phyloP scores from a whole-genome alignment of 2,113 vertebrate genomes.

The Pituophis catenifer region DNA sequence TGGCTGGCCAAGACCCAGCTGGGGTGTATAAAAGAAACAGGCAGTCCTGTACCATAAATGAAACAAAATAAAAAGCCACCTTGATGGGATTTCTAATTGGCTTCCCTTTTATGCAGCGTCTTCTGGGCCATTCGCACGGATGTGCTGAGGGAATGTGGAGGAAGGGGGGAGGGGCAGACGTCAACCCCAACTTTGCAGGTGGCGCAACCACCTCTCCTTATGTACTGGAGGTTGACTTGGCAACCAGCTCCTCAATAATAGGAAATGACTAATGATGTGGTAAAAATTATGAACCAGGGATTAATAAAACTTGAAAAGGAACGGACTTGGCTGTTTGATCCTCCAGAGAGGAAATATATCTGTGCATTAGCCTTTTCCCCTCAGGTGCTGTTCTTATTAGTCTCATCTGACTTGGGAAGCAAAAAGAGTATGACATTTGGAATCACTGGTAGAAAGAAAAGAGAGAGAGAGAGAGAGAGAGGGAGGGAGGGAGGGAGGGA shows the following conservation, averaged over 20 bases:
- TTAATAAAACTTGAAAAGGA: slow-evolving; percentile 82
- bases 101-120: slow-evolving; percentile 59
- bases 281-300: slow-evolving; percentile 77
- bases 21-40: neutral
- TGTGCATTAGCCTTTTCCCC: slow-evolving; percentile 67
- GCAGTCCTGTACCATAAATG: neutral
- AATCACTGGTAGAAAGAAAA: slow-evolving; percentile 43
- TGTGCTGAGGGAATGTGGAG: slow-evolving; percentile 31
- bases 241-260: slow-evolving; percentile 75
- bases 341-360: slow-evolving; percentile 73
- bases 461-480: slow-evolving; percentile 15
- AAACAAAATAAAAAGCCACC: neutral
- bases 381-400: slow-evolving; percentile 74
- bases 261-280: slow-evolving; percentile 81
- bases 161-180: slow-evolving; percentile 66
- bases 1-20: neutral
- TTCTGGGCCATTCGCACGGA: slow-evolving; percentile 67
- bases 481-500: slow-evolving; percentile 3
- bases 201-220: slow-evolving; percentile 64
- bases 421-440: slow-evolving; percentile 41
- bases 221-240: slow-evolving; percentile 57
- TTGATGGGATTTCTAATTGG: slow-evolving; percentile 47
- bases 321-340: slow-evolving; percentile 76
- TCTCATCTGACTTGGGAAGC: slow-evolving; percentile 57
- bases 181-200: slow-evolving; percentile 64